Base-by-base conservation (phyloP, 30 jellyfish, hydroid and myxozoan genomes). In the Aurelia sp. region DNA sequence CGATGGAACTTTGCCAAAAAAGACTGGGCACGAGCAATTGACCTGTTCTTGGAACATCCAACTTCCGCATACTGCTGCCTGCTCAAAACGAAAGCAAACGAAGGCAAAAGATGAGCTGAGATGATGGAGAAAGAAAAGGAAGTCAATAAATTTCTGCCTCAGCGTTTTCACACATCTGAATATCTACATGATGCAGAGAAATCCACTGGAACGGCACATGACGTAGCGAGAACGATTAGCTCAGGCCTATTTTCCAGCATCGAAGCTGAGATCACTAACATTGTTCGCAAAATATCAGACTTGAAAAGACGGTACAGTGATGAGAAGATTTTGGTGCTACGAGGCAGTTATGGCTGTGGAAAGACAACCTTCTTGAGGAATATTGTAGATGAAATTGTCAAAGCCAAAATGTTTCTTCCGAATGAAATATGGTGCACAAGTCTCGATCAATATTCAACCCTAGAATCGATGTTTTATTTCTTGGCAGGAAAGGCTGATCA, bases 291-390 rank as follows among this genome's bases (percentile, higher is more conserved):
- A 21, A 59, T 59, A 59, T n/a, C 33, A 21, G 69, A n/a, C 4
- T 27, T 59, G 33, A 59, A 59, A 15, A 44, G 55, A 44, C 3
- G 55, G 55, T 78, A 61, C n/a, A 33, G 9, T 11, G 41, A 55
- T 40, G 66, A 55, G 19, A 76, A 78, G 31, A 20, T 78, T 41
- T 6, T 78, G 20, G 11, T 78, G 33, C n/a, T 78, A 57, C 66
- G 50, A 48, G 79, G 89, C 17, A 70, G 89, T 8, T 78, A 78
- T 63, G 89, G 89, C 0, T 62, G 67, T 78, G 89, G 89, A 17
- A 78, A 78, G 50, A 31, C 89, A 20, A 13, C 72, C 30, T 12
- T 78, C 15, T 70, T 78, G 44, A 40, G 50, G n/a, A 13, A 27
- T 21, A 35, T 78, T n/a, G 33, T 35, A 22, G 71, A 62, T 20